phyloP scores from a whole-genome alignment of 2,888 invertebrate genomes.

The Sceliomorpha sp. region DNA sequence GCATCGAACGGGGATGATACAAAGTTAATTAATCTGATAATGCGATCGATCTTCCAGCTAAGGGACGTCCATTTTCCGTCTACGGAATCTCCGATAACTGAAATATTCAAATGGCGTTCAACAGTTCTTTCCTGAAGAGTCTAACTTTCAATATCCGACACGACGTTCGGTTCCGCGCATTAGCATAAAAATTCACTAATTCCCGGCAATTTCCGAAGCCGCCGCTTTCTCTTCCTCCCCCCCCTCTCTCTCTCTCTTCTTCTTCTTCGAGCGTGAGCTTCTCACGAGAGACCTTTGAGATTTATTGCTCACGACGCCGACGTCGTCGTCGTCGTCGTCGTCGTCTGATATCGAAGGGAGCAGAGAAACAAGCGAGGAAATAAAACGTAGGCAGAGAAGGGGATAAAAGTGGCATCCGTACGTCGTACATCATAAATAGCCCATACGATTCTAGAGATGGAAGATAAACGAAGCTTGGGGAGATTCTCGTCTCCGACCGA shows the following conservation, averaged over 20 bases:
- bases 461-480: constrained; percentile 63
- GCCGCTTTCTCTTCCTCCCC: constrained; percentile 17
- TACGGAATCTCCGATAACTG: not conserved
- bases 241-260: too few species aligned
- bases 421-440: constrained; percentile 68
- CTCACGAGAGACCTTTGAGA: constrained; percentile 64
- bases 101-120: constrained; percentile 16
- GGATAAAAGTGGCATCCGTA: constrained; percentile 43
- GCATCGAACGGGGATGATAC: too few species aligned
- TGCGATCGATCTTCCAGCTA: not conserved
- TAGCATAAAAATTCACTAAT: constrained; percentile 72
- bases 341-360: constrained; percentile 13
- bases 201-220: constrained; percentile 59
- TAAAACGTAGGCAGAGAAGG: constrained; percentile 35
- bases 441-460: constrained; percentile 70
- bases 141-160: constrained; percentile 25
- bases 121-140: constrained; percentile 1
- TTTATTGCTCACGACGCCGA: constrained; percentile 65
- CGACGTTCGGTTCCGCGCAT: constrained; percentile 40
- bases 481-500: too few species aligned
- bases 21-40: too few species aligned
- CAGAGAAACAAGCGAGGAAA: constrained; percentile 44
- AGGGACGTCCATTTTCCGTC: not conserved
- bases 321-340: constrained; percentile 2
- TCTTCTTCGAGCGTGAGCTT: constrained; percentile 53